Percentiles rank a stretch among this genome's conserved stretches.
Conservation (phyloP, 2,797 vertebrate species). For the Sebastes trivittatus region DNA sequence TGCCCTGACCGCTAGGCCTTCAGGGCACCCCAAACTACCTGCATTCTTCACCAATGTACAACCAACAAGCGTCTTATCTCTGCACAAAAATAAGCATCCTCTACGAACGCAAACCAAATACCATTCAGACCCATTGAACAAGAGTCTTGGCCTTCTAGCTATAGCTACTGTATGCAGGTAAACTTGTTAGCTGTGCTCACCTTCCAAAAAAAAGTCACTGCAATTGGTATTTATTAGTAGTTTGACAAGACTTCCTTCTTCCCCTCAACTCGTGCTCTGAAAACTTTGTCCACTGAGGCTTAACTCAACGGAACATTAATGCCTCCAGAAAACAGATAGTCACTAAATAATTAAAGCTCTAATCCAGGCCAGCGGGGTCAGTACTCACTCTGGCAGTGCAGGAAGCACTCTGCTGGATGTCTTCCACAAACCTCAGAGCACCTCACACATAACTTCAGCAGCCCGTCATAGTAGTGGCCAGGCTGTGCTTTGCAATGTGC, state of each 20-base stretch:
- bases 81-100: neutral
- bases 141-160: neutral
- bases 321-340: neutral
- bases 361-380: neutral
- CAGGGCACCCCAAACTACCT: neutral
- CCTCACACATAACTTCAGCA: slow-evolving; percentile 74
- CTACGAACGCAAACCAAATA: neutral
- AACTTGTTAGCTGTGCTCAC: neutral
- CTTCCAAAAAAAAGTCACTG: neutral
- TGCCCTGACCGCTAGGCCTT: neutral
- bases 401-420: slow-evolving; percentile 65
- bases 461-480: slow-evolving; percentile 74
- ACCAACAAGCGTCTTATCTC: neutral
- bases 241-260: neutral
- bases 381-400: slow-evolving; percentile 70
- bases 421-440: slow-evolving; percentile 68
- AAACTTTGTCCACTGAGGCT: neutral
- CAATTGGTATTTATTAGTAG: neutral
- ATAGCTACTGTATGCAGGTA: neutral
- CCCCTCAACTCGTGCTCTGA: neutral
- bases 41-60: neutral
- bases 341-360: neutral
- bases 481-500: slow-evolving; percentile 41
- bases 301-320: neutral
- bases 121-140: neutral